Evolutionary conservation across 2,797 vertebrate species (phyloP).

Genomic region (Lepus townsendii): DNA sequence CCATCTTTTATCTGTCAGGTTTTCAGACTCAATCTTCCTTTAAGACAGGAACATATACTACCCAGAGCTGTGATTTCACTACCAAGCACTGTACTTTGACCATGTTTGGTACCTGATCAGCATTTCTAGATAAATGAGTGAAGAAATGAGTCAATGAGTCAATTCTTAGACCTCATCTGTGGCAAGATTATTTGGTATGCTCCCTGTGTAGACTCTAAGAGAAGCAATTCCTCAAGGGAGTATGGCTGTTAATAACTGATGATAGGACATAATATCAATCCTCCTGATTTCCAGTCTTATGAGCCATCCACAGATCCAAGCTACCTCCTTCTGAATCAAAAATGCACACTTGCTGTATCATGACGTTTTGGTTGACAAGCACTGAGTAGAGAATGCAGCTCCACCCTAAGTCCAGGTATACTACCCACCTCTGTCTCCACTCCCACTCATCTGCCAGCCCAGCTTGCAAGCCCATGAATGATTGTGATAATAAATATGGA

Average conservation of each 20-base stretch:
- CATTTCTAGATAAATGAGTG: neutral
- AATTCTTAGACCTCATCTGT: neutral
- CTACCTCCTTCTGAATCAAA: neutral
- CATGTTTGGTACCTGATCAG: neutral
- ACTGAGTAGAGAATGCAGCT: fast-evolving
- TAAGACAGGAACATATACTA: neutral
- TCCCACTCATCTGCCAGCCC: neutral
- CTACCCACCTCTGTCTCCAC: fast-evolving
- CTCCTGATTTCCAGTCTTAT: neutral
- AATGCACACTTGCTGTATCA: neutral
- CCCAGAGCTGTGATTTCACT: neutral
- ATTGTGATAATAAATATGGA: conserved; percentile 12
- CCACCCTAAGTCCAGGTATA: neutral
- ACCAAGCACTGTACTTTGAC: neutral
- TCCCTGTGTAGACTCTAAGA: neutral
- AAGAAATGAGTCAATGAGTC: neutral
- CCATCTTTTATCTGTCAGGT: neutral
- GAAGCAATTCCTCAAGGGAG: neutral
- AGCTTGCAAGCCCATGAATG: neutral
- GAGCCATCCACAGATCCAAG: no score
- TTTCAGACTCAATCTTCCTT: neutral
- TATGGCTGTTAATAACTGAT: fast-evolving
- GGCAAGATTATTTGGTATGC: neutral
- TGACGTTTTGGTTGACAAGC: fast-evolving
- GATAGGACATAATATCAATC: neutral